Base-by-base conservation (phyloP, 2,888 invertebrate species). In the Cryptus armator region DNA sequence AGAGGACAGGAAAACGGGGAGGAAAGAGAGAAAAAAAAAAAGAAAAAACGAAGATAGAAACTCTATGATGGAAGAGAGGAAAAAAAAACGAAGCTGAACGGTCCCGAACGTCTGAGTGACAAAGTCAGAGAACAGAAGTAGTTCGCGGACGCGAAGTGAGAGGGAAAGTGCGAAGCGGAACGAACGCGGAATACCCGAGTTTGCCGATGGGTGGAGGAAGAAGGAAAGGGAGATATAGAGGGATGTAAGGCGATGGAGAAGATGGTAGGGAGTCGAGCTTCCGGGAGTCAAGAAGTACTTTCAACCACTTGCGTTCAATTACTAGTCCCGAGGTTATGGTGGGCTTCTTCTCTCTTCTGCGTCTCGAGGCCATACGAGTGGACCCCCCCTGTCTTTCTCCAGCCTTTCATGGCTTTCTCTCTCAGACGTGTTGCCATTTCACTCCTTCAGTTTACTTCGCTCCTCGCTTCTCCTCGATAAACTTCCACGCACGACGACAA, bases 231-330 rank as follows among this genome's bases (percentile, higher is more conserved):
- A 81, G 81, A 79, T 79, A 83, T 79, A 83, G 81, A 48, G 79
- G 70, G 75, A 59, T 29, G 24, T 24, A 72, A 59, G 77, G 29
- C 74, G 83, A 67, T 43, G 74, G 78, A 16, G 37, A 81, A 74
- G 82, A 74, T 56, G 76, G 75, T 80, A 74, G 81, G 80, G 78
- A 81, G 48, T 56, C 66, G 83, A 74, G 81, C 76, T 87, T 86
- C 84, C 76, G 82, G 85, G 82, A 77, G 79, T 81, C 83, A 81
- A 86, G 81, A 85, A 91, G 90, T 91, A 91, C 91, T 91, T 91
- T 91, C 90, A 90, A 91, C 91, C 91, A 91, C 91, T 91, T 91
- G 91, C 91, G 91, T 91, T 91, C 91, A 91, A 91, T 91, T 91
- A 91, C 91, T 89, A 91, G 89, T 89, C 89, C 88, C 88, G 91